Conservation (phyloP, 2,888 invertebrate genomes). For the Atethmia centrago region DNA sequence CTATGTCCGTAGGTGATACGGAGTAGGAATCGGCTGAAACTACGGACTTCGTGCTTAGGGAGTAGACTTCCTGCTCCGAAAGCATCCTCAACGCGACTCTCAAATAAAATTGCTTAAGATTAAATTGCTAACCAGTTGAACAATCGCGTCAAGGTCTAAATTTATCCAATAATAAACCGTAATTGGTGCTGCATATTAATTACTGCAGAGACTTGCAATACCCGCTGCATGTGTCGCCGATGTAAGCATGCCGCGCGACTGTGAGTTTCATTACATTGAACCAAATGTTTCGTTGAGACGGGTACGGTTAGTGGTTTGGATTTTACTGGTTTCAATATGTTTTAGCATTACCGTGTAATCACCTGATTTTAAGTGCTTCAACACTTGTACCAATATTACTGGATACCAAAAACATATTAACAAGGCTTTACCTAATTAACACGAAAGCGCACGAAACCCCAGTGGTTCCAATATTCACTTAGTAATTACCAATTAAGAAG, state of each 20-base stretch:
- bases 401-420: neutral
- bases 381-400: neutral
- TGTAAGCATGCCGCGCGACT: no score
- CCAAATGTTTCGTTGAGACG: neutral
- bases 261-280: neutral
- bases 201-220: constrained; percentile 3
- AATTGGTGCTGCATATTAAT: constrained; percentile 6
- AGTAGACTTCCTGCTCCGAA: no score
- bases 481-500: constrained; percentile 31
- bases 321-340: neutral
- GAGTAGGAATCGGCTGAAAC: no score
- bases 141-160: neutral
- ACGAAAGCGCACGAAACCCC: neutral
- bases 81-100: neutral
- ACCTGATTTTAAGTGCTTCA: neutral
- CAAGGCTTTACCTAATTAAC: neutral
- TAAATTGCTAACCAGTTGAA: neutral
- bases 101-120: neutral
- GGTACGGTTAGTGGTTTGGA: neutral
- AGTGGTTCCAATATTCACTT: constrained; percentile 9
- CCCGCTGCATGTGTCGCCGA: constrained; percentile 8
- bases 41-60: no score
- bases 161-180: neutral
- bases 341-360: neutral
- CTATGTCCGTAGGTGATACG: no score